These are phyloP conservation scores for Oreochromis mossambicus DNA, from an alignment of 2,797 vertebrate species.

Conservation along the genomic window DNA sequence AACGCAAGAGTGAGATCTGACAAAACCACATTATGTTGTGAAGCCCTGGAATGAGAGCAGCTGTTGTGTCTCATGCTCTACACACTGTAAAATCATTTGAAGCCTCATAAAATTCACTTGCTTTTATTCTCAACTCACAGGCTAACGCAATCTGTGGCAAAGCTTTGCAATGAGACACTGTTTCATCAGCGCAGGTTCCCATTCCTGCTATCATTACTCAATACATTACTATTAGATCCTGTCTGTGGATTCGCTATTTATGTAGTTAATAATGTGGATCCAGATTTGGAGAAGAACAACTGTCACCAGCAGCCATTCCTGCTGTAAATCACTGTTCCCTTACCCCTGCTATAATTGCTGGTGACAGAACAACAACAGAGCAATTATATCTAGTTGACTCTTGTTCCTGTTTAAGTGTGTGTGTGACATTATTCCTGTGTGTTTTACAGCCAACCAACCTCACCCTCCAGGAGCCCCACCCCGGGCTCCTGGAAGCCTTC, in stretches of 20 bases:
- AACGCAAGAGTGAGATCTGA: neutral
- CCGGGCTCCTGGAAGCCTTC: constrained; percentile 24
- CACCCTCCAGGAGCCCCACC: constrained; percentile 14
- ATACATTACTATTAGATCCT: neutral
- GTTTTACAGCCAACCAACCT: neutral
- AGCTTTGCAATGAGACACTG: neutral
- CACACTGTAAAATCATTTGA: neutral
- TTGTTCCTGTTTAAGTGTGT: constrained; percentile 1
- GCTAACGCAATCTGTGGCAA: neutral
- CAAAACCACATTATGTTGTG: neutral
- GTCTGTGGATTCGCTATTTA: neutral
- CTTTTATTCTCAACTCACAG: neutral
- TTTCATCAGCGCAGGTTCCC: neutral
- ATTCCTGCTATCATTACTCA: neutral
- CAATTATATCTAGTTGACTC: constrained; percentile 30
- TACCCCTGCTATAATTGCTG: constrained; percentile 5
- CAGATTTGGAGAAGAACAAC: neutral
- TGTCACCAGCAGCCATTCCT: neutral
- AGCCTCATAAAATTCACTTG: neutral
- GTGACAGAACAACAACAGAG: constrained; percentile 25
- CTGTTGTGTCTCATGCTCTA: neutral
- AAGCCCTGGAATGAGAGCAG: neutral
- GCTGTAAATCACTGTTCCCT: neutral
- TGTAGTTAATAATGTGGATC: neutral
- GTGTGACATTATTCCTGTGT: neutral